Evolutionary conservation across 2,797 vertebrate species (phyloP).

Genomic region (Silurus aristotelis): DNA sequence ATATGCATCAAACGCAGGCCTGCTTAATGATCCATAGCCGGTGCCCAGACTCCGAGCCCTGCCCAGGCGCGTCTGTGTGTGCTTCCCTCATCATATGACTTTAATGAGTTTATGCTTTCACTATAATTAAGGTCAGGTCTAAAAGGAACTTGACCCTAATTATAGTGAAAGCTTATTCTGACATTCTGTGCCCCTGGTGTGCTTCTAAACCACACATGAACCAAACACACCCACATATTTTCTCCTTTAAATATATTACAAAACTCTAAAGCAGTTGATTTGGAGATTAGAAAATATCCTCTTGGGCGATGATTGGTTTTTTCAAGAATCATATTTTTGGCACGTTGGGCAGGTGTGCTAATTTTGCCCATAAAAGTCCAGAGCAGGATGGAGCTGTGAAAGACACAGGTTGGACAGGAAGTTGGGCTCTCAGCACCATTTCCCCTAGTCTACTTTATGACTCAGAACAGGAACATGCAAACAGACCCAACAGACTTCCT

Average conservation of each 20-base stretch:
- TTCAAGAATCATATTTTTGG: background rate
- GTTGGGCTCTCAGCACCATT: constrained; percentile 29
- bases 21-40: constrained; percentile 52
- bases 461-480: constrained; percentile 50
- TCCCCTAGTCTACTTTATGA: constrained; percentile 47
- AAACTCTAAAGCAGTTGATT: background rate
- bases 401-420: constrained; percentile 49
- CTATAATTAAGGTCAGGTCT: constrained; percentile 53
- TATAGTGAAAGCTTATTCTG: constrained; percentile 33
- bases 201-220: background rate
- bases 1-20: constrained; percentile 50
- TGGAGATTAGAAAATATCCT: background rate
- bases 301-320: background rate
- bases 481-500: constrained; percentile 37
- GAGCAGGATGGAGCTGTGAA: constrained; percentile 31
- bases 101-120: constrained; percentile 57
- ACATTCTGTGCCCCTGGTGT: background rate
- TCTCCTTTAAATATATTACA: too few relatives aligned
- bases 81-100: constrained; percentile 37
- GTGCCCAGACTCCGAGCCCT: constrained; percentile 25
- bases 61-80: constrained; percentile 42
- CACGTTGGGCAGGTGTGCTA: background rate
- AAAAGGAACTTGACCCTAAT: constrained; percentile 36
- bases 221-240: constrained; percentile 6
- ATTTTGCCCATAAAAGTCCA: constrained; percentile 44